phyloP scores from a whole-genome alignment of 2,113 vertebrate species.

The Scalopus aquaticus region DNA sequence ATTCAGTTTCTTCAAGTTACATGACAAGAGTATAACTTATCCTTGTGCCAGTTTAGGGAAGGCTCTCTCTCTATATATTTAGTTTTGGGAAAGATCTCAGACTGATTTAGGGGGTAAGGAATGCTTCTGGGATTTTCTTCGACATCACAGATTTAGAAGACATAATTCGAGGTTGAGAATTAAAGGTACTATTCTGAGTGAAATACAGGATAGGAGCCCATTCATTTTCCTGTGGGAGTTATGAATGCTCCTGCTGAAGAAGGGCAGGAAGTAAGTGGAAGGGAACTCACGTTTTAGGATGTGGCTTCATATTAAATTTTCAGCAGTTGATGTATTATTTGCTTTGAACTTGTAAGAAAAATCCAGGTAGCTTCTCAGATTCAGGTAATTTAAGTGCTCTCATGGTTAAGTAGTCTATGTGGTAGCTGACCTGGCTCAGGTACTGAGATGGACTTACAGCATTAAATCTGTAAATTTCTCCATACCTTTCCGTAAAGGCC shows the following conservation, averaged over 20 bases:
- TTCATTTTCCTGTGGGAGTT: background rate
- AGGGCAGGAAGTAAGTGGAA: background rate
- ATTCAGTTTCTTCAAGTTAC: background rate
- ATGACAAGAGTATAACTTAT: background rate
- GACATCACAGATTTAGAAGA: background rate
- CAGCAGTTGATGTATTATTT: background rate
- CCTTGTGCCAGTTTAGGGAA: background rate
- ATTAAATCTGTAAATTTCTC: no score
- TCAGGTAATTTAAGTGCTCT: background rate
- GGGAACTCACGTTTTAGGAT: background rate
- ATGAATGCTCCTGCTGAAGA: background rate
- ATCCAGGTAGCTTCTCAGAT: background rate
- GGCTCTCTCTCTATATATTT: no score
- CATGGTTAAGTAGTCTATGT: background rate
- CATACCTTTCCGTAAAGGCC: background rate
- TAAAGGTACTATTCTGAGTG: background rate
- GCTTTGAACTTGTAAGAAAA: background rate
- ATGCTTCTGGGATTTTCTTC: background rate
- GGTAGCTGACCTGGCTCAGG: no score
- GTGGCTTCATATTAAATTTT: background rate
- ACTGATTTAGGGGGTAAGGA: background rate
- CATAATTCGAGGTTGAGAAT: background rate
- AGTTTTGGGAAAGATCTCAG: background rate
- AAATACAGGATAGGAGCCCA: background rate
- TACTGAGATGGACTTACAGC: background rate